These are phyloP conservation scores for Euphonia xanthogaster DNA, from an alignment of 2,797 vertebrate genomes.

Conservation along the genomic window DNA sequence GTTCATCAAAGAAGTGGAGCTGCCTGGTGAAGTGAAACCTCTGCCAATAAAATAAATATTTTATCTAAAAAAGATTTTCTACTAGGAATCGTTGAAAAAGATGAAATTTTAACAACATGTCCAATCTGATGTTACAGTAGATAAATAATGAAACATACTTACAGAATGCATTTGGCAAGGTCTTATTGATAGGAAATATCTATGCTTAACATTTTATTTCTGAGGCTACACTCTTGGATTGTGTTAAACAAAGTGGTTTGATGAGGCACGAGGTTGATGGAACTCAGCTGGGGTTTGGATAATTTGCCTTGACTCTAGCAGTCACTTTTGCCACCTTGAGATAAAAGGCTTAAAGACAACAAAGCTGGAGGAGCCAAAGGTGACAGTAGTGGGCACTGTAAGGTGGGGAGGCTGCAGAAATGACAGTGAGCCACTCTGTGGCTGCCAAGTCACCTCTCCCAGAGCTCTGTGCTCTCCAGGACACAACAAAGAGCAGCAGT, in stretches of 20 bases:
- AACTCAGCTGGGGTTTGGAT: not conserved
- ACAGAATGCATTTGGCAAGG: not conserved
- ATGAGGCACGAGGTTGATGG: not conserved
- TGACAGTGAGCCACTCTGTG: not conserved
- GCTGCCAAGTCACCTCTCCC: not conserved
- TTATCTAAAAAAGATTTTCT: conserved; percentile 31
- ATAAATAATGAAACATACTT: conserved; percentile 1
- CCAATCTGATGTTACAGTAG: not conserved
- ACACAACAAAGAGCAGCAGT: not conserved
- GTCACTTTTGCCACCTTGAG: not conserved
- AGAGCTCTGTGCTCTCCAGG: not conserved
- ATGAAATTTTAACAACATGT: conserved; percentile 8
- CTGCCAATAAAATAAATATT: conserved; percentile 37
- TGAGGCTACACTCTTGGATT: not conserved
- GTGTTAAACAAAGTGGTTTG: not conserved
- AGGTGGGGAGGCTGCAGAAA: not conserved
- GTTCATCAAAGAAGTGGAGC: conserved; percentile 53
- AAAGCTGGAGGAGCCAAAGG: not conserved
- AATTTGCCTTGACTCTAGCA: not conserved
- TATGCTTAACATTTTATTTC: not conserved
- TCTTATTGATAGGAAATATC: not conserved
- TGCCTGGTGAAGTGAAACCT: conserved; percentile 9
- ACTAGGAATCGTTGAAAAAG: not conserved
- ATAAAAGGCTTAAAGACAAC: not conserved
- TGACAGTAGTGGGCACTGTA: not conserved